Base-by-base conservation (phyloP, 2,888 invertebrate species). In the Hypomecis punctinalis region DNA sequence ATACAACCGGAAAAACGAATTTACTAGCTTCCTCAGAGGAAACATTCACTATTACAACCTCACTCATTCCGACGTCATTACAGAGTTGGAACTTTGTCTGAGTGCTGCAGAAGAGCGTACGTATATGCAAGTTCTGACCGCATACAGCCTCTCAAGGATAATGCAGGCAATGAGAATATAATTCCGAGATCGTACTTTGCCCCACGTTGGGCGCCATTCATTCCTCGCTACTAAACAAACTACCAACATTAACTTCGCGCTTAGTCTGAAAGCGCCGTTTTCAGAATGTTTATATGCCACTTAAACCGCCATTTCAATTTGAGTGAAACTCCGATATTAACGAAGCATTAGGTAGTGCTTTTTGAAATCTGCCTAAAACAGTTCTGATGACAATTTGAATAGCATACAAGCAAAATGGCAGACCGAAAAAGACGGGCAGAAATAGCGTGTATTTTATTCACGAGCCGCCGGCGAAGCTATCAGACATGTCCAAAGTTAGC, bases 401-500 rank as follows among this genome's bases (percentile, higher is more conserved):
- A 72, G 68, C 66, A 62, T 69, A 71, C 69, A 56, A 73, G 59
- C 67, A 54, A 66, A 72, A 76, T 67, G 75, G 72, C 60, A 60
- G 67, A 77, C 77, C 78, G 76, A 83, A 84, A 84, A 82, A 80
- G 74, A 72, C 76, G 75, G 65, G 75, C 81, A 78, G 77, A 81
- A 86, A 86, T 84, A 81, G 81, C 78, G 73, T 83, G 80, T 88
- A 88, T 88, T 88, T 90, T 88, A 90, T 90, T 90, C 89, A 90
- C 78, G 79, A 87, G 84, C 86, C 82, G 84, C 84, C 85, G 82
- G 84, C 80, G 79, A 80, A 85, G 84, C 88, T 86, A 88, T 89
- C 87, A 88, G 90, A 89, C 89, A 86, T 86, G 91, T 90, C 88
- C 87, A 88, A 91, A 91, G 82, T 91, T 86, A 79, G 84, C 80